Base-by-base conservation (phyloP, 2,888 invertebrate species). In the Corythucha ciliata region DNA sequence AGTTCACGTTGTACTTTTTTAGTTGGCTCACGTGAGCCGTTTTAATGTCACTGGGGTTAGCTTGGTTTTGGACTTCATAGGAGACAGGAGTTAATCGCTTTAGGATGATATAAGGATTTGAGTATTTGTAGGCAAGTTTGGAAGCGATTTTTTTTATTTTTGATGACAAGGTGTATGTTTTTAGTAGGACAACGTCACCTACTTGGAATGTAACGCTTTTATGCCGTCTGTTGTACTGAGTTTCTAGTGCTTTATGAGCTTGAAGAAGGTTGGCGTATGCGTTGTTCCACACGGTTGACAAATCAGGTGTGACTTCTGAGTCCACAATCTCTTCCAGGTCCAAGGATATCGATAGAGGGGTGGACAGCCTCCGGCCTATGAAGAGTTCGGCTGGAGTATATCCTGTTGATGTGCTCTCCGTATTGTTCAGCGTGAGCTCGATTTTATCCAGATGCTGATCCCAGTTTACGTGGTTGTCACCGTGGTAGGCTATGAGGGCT, bases 351-450 rank as follows among this genome's bases (percentile, higher is more conserved):
- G 27, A 41, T 5, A 49, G 10, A 4, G 49, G 49, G 20, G 49
- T 49, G 16, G 26, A 20, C 20, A 49, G 20, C 7, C 16, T 7
- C 18, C 49, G 21, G 4, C 49, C 49, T 6, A 49, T 33, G 21
- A 49, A 49, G n/a, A 49, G 3, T 25, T 49, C 32, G 16, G 22
- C 33, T n/a, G 49, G 49, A 16, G 36, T 49, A 27, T 36, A 49
- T 22, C 41, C 41, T 12, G 40, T 49, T 18, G 41, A 22, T 20
- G 40, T 41, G 25, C 41, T 49, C 10, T 22, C 20, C 3, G 49
- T 33, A 7, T 40, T 41, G 22, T 49, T 49, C 8, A 49, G 29
- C 5, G 40, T n/a, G 14, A 49, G 6, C 32, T 49, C 33, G 14
- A 25, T 41, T 5, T 22, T 14, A 16, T 41, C 22, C 5, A 49